Evolutionary conservation across 2,888 invertebrate genomes (phyloP).

Genomic region (Idaea dimidiata): DNA sequence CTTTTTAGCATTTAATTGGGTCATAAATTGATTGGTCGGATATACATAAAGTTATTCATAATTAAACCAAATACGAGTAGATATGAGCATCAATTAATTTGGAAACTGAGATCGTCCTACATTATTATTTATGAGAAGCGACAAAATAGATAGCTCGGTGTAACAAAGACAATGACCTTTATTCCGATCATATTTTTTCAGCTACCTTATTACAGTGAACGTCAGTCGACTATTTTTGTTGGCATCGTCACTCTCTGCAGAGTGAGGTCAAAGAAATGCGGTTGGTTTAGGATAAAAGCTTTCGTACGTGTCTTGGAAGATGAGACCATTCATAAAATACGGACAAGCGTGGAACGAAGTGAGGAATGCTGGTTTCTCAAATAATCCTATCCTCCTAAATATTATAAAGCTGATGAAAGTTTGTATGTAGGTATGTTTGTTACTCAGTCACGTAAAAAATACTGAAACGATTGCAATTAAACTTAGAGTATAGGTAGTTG

Average conservation of each 20-base stretch:
- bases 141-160: constrained; percentile 36
- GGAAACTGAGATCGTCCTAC: neutral
- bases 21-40: neutral
- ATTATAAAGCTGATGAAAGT: no score
- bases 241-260: constrained; percentile 40
- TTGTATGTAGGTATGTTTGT: no score
- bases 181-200: constrained; percentile 48
- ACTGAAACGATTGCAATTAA: no score
- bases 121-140: constrained; percentile 11
- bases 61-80: neutral
- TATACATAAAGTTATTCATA: neutral
- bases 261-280: constrained; percentile 59
- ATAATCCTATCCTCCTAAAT: no score
- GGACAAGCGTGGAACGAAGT: neutral
- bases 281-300: constrained; percentile 59
- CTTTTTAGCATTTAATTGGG: no score
- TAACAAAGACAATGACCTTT: constrained; percentile 58
- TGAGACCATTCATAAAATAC: constrained; percentile 34
- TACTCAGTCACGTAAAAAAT: no score
- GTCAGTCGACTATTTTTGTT: constrained; percentile 53
- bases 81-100: neutral
- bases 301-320: constrained; percentile 44
- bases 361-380: neutral
- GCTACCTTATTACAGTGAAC: constrained; percentile 42
- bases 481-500: no score